Base-by-base conservation (phyloP, 2,797 vertebrate genomes). In the Myotis daubentonii region DNA sequence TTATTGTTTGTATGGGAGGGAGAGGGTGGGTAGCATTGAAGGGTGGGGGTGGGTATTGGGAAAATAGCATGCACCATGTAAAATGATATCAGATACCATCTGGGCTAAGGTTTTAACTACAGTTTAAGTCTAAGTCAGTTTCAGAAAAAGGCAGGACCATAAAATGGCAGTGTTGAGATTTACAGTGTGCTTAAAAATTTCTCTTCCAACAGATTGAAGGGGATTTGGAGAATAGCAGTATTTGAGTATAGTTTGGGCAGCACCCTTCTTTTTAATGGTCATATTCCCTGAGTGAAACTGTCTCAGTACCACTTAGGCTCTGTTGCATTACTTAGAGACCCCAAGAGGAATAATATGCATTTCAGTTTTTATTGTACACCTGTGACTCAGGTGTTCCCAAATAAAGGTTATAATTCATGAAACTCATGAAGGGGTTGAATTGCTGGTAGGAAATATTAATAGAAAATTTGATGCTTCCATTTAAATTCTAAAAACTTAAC, bases 1-100 rank as follows among this genome's bases (percentile, higher is more conserved):
- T 96, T 95, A 91, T 93, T 96, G 94, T 97, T 96, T 96, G 90
- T 96, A 71, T 85, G 96, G 96, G 96, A 85, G 95, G 96, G 96
- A 76, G 47, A 79, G 87, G 93, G 95, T 83, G 96, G 97, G 75
- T 91, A 66, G 44, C 49, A 70, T 38, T 92, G 51, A 66, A 82
- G 80, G 93, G 65, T 5, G 79, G n/a, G 96, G 92, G 87, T 80
- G 96, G 96, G 28, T 71, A 55, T 91, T 80, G 92, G 95, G 95
- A 78, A 95, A 91, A 89, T 33, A 95, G 94, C 96, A 96, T 96
- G 97, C 68, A 95, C 70, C 89, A 17, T 87, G 68, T 95, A 80
- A 82, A 92, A 33, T 68, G 49, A 90, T 96, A 49, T 80, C 47
- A 90, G 71, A 81, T 83, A 87, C 30, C n/a, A 36, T 76, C 19